Evolutionary conservation across 1,140 invertebrate species (phyloP), one percentile per base, ranked within the genome.

Genomic region (Caenorhabditis inopinata): DNA sequence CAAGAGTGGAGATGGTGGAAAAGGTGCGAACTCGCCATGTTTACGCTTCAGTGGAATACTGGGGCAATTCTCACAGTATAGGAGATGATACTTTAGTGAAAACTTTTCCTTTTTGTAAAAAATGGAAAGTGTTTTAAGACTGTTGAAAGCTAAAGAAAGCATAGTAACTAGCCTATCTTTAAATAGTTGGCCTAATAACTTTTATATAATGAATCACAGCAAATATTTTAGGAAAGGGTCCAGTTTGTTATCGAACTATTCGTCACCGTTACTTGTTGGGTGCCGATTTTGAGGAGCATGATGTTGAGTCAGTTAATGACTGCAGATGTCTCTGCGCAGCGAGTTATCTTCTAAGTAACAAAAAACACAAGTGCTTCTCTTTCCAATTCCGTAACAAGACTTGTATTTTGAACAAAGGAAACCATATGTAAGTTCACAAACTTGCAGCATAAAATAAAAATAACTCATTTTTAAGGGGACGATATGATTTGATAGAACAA

Each of bases 401-500:
- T 38, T 87, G 86, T 58, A 27, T 74, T 11, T 78, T 87, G 75
- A 88, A 87, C 62, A 81, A 74, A 27, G 78, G 83, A 47, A 48
- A 88, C 80, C 85, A 51, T 38, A 45, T 79, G 51, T 79, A 27
- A 68, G 42, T 38, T 38, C 2, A 16, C 42, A 1, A 38, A 21
- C 0, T 23, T 32, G 29, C 2, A 18, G 6, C 5, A 18, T 7
- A 38, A 21, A 4, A 7, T 18, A 0, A 9, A 38, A 68, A 38
- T 29, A 12, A n/a, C n/a, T n/a, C 12, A n/a, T 1, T 2, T 58
- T 58, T 32, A 3, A 68, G 58, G 49, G 86, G 86, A 23, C 89
- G 87, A 82, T 84, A 79, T 68, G 85, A 88, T 75, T 58, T 86
- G 25, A 80, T 87, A 18, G 85, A 79, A 46, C 74, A 87, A 38